These are phyloP conservation scores for Oenanthe melanoleuca DNA, from an alignment of 2,113 vertebrate genomes.

Conservation along the genomic window DNA sequence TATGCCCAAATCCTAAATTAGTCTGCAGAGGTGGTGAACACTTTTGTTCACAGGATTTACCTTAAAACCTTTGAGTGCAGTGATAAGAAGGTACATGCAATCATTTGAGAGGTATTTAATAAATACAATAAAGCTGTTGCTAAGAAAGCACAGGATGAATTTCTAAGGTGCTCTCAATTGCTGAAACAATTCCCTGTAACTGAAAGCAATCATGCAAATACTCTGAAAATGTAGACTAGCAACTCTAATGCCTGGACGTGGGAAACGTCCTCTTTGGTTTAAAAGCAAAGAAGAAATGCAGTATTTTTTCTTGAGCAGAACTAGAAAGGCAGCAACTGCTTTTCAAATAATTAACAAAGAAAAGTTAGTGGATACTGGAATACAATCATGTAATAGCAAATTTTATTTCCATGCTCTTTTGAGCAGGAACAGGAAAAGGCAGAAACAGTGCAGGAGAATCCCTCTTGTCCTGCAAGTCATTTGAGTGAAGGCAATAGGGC, in stretches of 20 bases:
- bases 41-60: background rate
- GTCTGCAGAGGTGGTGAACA: background rate
- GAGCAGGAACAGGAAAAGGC: background rate
- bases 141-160: background rate
- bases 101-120: background rate
- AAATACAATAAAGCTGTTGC: background rate
- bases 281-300: background rate
- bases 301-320: background rate
- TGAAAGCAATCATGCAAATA: background rate
- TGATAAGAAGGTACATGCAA: background rate
- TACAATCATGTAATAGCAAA: background rate
- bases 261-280: background rate
- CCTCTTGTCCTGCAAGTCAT: background rate
- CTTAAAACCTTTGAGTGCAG: background rate
- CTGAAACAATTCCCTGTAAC: background rate
- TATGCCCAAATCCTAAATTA: background rate
- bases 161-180: background rate
- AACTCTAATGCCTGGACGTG: background rate
- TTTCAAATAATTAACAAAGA: background rate
- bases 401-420: background rate
- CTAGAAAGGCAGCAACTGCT: background rate
- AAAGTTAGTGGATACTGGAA: background rate
- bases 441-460: background rate
- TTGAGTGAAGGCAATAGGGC: background rate
- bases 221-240: background rate